Evolutionary conservation across 2,888 invertebrate genomes (phyloP), one percentile per base, ranked within the genome.

Genomic region (Psylliodes chrysocephalus): DNA sequence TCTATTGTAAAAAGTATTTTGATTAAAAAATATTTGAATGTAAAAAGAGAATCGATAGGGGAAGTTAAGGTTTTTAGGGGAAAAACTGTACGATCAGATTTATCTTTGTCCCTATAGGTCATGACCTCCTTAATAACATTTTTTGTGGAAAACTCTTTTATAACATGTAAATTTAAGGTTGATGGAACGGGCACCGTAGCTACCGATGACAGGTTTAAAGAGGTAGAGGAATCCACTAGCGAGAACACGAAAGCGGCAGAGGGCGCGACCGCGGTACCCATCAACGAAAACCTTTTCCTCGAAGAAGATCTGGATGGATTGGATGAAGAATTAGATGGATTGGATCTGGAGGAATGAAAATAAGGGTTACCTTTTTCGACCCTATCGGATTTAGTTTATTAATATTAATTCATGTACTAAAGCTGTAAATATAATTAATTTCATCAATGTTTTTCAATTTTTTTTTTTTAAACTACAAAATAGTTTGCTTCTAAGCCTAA

Each of bases 211-310:
- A 83, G 93, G 40, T 82, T 91, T 47, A 84, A 86, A 73, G 85
- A 85, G 54, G 82, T 84, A 7, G 79, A 15, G 5, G 44, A 64
- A 22, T 19, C 59, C 15, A 17, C 59, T 17, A 69, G 72, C 35
- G 60, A 68, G 55, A 46, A 60, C 5, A 70, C 72, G 46, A 79
- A 77, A 60, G 60, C 78, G 42, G 75, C 71, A 14, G 85, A 83
- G 71, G 83, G 81, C 52, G 86, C 84, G 30, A 83, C 86, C 62
- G 90, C 90, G 5, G 90, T 92, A 40, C 92, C 94, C 55, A 95
- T 96, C 72, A 95, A 96, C 82, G 95, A 95, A 81, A 93, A 95
- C 83, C 88, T 96, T n/a, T 96, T 96, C 85, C 87, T 92, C 18
- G 95, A 92, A 76, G 93, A 92, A 79, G 93, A 94, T 77, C 83